Percentiles rank a stretch among this genome's conserved stretches.
Evolutionary conservation across 1,140 invertebrate genomes (phyloP).

Genomic region (Drosophila sp.): DNA sequence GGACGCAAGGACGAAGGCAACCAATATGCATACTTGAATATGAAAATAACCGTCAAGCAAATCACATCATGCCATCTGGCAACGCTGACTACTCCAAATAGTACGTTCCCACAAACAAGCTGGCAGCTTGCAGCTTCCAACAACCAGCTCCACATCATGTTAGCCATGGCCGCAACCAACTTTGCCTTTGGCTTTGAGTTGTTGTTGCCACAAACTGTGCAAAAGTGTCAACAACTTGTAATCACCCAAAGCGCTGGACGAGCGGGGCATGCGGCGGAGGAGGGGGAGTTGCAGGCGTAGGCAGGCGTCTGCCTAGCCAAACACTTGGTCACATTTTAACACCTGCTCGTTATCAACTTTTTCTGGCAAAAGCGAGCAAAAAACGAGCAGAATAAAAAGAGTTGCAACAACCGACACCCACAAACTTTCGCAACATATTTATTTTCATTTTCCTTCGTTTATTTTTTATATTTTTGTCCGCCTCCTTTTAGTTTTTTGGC

Average conservation of each 20-base stretch:
- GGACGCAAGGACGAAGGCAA: too few species aligned
- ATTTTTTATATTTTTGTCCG: conserved; percentile 29
- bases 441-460: conserved; percentile 25
- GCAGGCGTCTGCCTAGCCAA: conserved; percentile 49
- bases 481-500: conserved; percentile 55
- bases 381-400: conserved; percentile 24
- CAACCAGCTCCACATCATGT: conserved; percentile 22
- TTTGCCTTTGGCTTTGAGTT: conserved; percentile 72
- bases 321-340: conserved; percentile 79
- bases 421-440: conserved; percentile 61
- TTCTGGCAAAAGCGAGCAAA: conserved; percentile 58
- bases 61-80: conserved; percentile 36
- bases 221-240: conserved; percentile 81
- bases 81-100: conserved; percentile 17
- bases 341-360: conserved; percentile 81
- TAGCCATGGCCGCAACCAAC: conserved; percentile 72
- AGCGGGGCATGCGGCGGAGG: conserved; percentile 9
- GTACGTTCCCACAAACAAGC: conserved; percentile 36
- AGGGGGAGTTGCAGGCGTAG: background rate
- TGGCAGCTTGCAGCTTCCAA: conserved; percentile 43
- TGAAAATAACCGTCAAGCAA: conserved; percentile 27
- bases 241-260: conserved; percentile 53
- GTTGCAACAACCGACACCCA: conserved; percentile 60
- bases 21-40: conserved; percentile 61
- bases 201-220: conserved; percentile 75